Conservation (phyloP, 1,140 invertebrate genomes). For the Cherax quadricarinatus region DNA sequence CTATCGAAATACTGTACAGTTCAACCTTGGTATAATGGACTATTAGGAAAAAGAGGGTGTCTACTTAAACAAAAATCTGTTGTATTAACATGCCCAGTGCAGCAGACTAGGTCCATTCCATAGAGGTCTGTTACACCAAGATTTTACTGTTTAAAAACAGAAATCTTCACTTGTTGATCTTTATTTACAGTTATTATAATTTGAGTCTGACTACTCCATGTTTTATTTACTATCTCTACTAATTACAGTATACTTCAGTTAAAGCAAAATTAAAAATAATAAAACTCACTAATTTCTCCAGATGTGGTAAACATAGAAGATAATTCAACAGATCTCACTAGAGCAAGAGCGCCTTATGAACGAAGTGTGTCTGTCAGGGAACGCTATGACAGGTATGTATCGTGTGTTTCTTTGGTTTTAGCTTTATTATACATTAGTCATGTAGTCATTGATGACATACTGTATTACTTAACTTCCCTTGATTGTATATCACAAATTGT, state of each 20-base stretch:
- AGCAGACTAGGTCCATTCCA: too few species aligned
- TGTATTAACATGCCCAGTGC: too few species aligned
- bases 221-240: neutral
- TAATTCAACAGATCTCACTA: neutral
- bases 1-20: too few species aligned
- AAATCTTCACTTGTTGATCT: neutral
- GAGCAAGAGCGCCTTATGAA: neutral
- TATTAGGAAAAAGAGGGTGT: too few species aligned
- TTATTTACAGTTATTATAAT: neutral
- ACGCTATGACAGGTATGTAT: conserved; percentile 9
- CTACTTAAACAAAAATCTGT: too few species aligned
- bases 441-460: too few species aligned
- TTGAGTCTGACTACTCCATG: neutral
- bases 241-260: neutral
- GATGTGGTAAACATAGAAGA: conserved; percentile 11
- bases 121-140: neutral
- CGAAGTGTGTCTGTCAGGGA: conserved; percentile 27
- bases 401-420: too few species aligned
- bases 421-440: too few species aligned
- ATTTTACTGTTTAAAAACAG: neutral
- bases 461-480: too few species aligned
- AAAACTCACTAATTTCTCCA: neutral
- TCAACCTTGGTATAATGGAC: too few species aligned
- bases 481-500: too few species aligned
- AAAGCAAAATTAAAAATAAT: neutral